Conservation (phyloP, 1,140 invertebrate genomes). For the Aphelenchoides fujianensis region DNA sequence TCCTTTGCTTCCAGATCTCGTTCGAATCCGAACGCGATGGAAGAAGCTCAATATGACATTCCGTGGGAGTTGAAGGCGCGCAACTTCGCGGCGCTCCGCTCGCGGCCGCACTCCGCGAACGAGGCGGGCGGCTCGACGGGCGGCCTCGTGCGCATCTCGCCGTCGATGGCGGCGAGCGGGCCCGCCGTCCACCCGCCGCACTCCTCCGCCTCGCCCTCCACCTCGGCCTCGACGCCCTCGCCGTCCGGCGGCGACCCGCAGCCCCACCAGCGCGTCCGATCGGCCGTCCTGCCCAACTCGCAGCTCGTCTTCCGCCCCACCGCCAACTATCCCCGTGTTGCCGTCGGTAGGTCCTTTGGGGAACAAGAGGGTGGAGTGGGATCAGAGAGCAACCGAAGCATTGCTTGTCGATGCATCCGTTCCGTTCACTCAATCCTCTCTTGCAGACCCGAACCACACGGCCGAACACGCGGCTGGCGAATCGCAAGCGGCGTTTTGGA, state of each 20-base stretch:
- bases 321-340: slow-evolving; percentile 1
- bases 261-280: slow-evolving; percentile 2
- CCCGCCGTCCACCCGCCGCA: too few species aligned
- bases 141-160: neutral
- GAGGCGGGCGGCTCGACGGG: neutral
- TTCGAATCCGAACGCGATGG: too few species aligned
- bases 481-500: neutral
- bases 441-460: neutral
- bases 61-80: slow-evolving; percentile 17
- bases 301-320: neutral
- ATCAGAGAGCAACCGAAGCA: too few species aligned
- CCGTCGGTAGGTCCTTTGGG: neutral
- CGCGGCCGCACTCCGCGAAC: slow-evolving; percentile 7
- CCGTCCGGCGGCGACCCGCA: neutral
- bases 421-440: neutral
- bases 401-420: neutral
- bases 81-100: neutral
- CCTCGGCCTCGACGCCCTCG: neutral
- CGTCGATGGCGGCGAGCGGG: neutral
- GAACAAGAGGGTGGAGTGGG: neutral
- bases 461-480: neutral
- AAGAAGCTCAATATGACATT: slow-evolving; percentile 19
- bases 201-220: neutral
- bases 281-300: neutral
- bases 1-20: too few species aligned